These are phyloP conservation scores for Arvicanthis niloticus DNA, from an alignment of 2,113 vertebrate species.

Conservation along the genomic window DNA sequence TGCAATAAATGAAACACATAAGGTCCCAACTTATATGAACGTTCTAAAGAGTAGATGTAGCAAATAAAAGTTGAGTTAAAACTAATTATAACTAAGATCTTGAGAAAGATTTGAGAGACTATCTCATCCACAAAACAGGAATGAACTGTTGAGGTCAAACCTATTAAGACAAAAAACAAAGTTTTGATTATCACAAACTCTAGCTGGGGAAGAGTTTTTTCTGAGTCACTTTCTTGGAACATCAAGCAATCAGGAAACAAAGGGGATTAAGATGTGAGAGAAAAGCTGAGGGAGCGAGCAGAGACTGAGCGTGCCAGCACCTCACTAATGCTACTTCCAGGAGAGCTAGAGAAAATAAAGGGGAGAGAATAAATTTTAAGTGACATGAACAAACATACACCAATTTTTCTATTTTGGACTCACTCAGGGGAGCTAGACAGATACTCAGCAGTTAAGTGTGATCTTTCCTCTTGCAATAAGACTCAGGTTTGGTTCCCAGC, in stretches of 20 bases:
- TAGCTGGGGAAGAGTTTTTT: slow-evolving; percentile 56
- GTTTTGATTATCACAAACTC: slow-evolving; percentile 27
- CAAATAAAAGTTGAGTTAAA: slow-evolving; percentile 58
- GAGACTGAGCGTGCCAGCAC: not conserved
- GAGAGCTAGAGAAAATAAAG: slow-evolving; percentile 9
- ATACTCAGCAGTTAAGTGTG: not conserved
- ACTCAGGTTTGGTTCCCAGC: not conserved
- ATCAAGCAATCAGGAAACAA: slow-evolving; percentile 43
- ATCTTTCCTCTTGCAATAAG: not conserved
- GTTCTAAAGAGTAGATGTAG: slow-evolving; percentile 52
- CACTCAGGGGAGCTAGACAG: not conserved
- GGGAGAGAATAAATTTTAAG: slow-evolving; percentile 18
- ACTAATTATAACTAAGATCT: slow-evolving; percentile 51
- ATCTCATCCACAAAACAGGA: slow-evolving; percentile 54
- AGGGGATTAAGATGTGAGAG: slow-evolving; percentile 29
- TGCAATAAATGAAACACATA: slow-evolving; percentile 66
- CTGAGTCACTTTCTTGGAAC: slow-evolving; percentile 60
- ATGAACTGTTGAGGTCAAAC: slow-evolving; percentile 32
- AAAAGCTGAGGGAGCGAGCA: slow-evolving; percentile 40
- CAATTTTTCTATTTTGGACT: slow-evolving; percentile 15
- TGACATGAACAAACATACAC: slow-evolving; percentile 8
- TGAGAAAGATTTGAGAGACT: slow-evolving; percentile 53
- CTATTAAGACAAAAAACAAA: slow-evolving; percentile 39
- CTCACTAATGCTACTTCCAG: not conserved
- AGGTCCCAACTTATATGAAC: slow-evolving; percentile 53